phyloP scores from a whole-genome alignment of 2,113 vertebrate species.

The Coracopsis vasa region DNA sequence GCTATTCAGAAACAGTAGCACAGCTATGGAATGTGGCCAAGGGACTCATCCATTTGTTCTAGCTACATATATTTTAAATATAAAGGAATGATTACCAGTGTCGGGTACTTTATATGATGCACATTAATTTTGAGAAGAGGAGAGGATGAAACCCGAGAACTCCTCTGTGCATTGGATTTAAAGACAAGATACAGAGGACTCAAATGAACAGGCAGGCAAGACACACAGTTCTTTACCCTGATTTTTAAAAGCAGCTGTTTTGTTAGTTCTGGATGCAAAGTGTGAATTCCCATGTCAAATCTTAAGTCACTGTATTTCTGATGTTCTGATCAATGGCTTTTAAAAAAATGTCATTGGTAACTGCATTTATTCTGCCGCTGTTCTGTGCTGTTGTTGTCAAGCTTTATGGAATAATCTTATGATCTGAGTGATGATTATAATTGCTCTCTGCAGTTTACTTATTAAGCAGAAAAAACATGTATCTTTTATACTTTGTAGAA shows the following conservation, averaged over 20 bases:
- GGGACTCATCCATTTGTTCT: constrained; percentile 3
- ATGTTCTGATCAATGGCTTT: not conserved
- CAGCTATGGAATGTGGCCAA: not conserved
- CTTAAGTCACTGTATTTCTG: not conserved
- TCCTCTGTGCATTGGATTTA: not conserved
- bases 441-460: not conserved
- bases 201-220: not conserved
- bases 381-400: not conserved
- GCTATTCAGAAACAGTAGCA: not conserved
- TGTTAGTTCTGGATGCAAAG: not conserved
- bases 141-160: not conserved
- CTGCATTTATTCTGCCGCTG: not conserved
- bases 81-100: not conserved
- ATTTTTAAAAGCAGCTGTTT: not conserved
- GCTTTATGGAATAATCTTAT: not conserved
- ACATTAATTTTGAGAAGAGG: not conserved
- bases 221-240: not conserved
- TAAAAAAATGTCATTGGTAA: not conserved
- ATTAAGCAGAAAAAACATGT: not conserved
- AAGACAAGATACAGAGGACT: not conserved
- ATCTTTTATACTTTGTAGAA: not conserved
- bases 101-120: not conserved
- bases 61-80: constrained; percentile 37
- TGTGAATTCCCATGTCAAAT: not conserved
- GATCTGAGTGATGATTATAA: constrained; percentile 17